Conservation (phyloP, 2,888 invertebrate genomes). For the Cerastoderma edule region DNA sequence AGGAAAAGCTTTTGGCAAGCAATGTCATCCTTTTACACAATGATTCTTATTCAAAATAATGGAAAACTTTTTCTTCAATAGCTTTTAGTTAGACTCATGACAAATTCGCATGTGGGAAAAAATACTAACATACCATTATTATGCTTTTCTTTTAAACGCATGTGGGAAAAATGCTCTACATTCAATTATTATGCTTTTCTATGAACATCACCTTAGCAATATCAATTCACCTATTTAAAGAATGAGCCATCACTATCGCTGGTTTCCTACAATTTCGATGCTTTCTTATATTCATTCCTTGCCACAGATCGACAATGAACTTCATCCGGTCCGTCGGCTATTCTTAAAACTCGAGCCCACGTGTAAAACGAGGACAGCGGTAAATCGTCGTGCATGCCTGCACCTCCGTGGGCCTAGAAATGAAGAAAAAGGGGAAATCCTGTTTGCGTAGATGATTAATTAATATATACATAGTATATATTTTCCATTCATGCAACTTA, state of each 20-base stretch:
- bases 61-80: not conserved
- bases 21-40: too few species aligned
- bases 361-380: constrained; percentile 82
- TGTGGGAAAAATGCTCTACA: too few species aligned
- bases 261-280: constrained; percentile 42
- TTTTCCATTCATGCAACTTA: not conserved
- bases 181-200: too few species aligned
- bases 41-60: not conserved
- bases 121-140: too few species aligned
- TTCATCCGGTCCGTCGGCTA: constrained; percentile 85
- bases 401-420: constrained; percentile 80
- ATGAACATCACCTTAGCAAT: not conserved
- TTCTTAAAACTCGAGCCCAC: constrained; percentile 82
- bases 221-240: not conserved
- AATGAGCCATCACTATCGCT: not conserved
- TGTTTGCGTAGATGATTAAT: not conserved
- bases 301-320: constrained; percentile 81
- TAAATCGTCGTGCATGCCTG: constrained; percentile 83
- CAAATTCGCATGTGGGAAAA: too few species aligned
- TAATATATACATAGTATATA: not conserved
- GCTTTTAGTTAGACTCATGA: too few species aligned
- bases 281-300: constrained; percentile 71
- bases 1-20: not conserved
- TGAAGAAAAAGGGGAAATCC: constrained; percentile 19
- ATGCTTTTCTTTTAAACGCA: too few species aligned